phyloP scores from a whole-genome alignment of 92 coral and sea anemone genomes.

The Plumapathes pennacea region DNA sequence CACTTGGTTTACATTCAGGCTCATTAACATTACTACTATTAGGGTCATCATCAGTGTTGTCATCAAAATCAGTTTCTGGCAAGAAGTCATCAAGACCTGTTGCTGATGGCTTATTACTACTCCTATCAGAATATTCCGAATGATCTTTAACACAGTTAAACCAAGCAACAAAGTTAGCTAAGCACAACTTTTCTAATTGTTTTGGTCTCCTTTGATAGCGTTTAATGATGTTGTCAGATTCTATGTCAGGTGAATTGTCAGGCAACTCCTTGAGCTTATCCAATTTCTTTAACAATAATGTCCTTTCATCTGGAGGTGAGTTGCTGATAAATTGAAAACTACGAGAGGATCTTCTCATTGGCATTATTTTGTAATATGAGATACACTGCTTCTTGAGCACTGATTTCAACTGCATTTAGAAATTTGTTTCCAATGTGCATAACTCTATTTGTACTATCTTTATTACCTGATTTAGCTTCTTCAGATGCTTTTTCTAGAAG shows the following conservation, averaged over 20 bases:
- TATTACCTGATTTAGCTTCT: conserved; percentile 60
- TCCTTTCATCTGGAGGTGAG: conserved; percentile 60
- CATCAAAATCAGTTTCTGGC: conserved; percentile 54
- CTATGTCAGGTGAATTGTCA: conserved; percentile 56
- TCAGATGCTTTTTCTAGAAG: conserved; percentile 52
- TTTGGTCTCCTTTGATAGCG: conserved; percentile 60
- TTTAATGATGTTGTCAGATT: conserved; percentile 47
- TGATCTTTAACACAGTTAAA: conserved; percentile 43
- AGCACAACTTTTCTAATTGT: conserved; percentile 32
- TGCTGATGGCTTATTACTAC: not conserved
- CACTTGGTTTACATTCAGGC: conserved; percentile 8
- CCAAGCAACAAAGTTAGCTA: conserved; percentile 72
- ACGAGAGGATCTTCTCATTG: conserved; percentile 43
- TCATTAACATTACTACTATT: conserved; percentile 7
- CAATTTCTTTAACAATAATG: conserved; percentile 41
- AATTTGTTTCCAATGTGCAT: conserved; percentile 61
- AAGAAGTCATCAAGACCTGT: conserved; percentile 25
- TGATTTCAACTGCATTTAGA: conserved; percentile 64
- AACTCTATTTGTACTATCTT: conserved; percentile 26
- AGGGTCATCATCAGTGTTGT: conserved; percentile 42
- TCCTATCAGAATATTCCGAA: not conserved
- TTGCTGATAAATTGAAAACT: conserved; percentile 61
- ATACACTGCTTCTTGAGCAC: conserved; percentile 69
- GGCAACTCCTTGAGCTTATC: conserved; percentile 57
- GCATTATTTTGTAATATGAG: conserved; percentile 66